Conservation (phyloP, 2,797 vertebrate genomes). For the Leptodactylus fallax region DNA sequence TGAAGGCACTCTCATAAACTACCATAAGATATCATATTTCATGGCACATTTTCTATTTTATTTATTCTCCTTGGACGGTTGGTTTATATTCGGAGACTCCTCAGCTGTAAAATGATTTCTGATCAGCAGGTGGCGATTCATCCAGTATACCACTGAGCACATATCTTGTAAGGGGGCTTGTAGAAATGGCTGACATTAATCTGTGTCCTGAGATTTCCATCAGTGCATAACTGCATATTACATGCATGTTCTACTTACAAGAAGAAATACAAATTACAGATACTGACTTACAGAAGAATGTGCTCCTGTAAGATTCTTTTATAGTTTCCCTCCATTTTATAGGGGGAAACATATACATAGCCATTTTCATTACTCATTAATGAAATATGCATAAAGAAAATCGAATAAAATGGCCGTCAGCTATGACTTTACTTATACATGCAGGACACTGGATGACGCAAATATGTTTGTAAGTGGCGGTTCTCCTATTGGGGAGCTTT, state of each 20-base stretch:
- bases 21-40: background rate
- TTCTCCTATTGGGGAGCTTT: background rate
- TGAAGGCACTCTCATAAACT: background rate
- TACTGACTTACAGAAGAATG: background rate
- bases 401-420: background rate
- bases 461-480: constrained; percentile 20
- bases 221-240: constrained; percentile 1
- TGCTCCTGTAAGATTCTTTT: background rate
- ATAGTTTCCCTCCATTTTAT: background rate
- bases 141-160: background rate
- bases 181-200: background rate
- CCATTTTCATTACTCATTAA: background rate
- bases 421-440: constrained; percentile 8
- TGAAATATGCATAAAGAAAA: background rate
- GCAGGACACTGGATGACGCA: constrained; percentile 14
- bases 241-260: background rate
- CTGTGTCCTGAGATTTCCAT: background rate
- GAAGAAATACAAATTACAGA: background rate
- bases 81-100: background rate
- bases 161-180: background rate
- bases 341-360: background rate
- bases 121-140: background rate
- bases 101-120: background rate
- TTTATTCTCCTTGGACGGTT: background rate
- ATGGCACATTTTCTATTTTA: background rate